A percentile compares a stretch with the other conserved stretches of the same genome.
These are phyloP conservation scores for Jaculus jaculus DNA, from an alignment of 2,113 vertebrate genomes.

Conservation along the genomic window DNA sequence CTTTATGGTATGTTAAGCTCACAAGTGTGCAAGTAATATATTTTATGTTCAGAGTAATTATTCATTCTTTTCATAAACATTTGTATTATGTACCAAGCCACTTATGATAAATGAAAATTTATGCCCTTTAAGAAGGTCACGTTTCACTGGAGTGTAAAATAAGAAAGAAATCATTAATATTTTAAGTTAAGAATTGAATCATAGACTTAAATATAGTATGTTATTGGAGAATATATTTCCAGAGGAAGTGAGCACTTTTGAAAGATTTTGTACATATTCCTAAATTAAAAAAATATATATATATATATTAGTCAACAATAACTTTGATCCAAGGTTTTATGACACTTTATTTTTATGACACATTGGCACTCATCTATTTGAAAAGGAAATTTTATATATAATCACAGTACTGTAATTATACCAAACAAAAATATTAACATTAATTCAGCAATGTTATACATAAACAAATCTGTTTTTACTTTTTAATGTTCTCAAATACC, in stretches of 20 bases:
- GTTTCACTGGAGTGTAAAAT: neutral
- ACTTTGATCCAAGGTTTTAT: neutral
- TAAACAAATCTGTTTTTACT: too few relatives aligned
- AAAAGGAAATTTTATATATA: neutral
- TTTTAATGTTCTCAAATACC: too few relatives aligned
- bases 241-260: neutral
- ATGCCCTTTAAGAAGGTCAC: neutral
- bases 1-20: neutral
- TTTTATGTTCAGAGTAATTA: conserved; percentile 20
- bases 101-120: conserved; percentile 4
- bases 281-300: neutral
- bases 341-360: too few relatives aligned
- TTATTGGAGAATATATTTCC: neutral
- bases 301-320: neutral
- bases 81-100: neutral
- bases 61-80: neutral
- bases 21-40: neutral
- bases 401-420: too few relatives aligned
- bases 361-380: too few relatives aligned
- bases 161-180: neutral
- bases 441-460: too few relatives aligned
- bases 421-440: too few relatives aligned
- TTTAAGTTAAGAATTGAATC: neutral
- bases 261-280: neutral
- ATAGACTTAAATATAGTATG: neutral